phyloP scores from a whole-genome alignment of 2,888 invertebrate species.

The Morpho deidamia region DNA sequence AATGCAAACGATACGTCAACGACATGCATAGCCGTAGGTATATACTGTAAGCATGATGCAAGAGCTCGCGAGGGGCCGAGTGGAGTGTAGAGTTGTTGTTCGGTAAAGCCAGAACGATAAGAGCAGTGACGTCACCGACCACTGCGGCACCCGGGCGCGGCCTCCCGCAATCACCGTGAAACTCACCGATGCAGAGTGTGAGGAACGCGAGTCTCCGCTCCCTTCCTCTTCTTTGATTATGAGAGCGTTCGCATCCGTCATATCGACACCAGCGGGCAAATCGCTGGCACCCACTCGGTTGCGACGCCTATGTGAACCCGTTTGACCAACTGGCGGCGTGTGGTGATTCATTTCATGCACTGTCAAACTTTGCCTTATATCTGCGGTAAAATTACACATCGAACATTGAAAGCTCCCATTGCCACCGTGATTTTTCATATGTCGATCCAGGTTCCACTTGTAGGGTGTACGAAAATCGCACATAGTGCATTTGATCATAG shows the following conservation, averaged over 20 bases:
- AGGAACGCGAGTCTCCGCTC: slow-evolving; percentile 70
- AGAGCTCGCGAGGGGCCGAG: slow-evolving; percentile 46
- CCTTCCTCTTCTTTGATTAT: slow-evolving; percentile 69
- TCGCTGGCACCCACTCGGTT: slow-evolving; percentile 88
- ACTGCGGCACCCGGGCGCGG: slow-evolving; percentile 42
- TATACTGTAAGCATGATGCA: slow-evolving; percentile 33
- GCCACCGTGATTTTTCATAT: slow-evolving; percentile 94
- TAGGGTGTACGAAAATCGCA: slow-evolving; percentile 96
- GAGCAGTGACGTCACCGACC: slow-evolving; percentile 56
- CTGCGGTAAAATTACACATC: slow-evolving; percentile 93
- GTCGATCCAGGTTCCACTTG: slow-evolving; percentile 95
- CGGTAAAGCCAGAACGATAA: slow-evolving; percentile 34
- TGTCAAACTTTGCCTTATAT: slow-evolving; percentile 94
- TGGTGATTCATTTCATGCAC: slow-evolving; percentile 96
- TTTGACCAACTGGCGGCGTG: slow-evolving; percentile 87
- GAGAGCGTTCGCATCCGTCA: slow-evolving; percentile 43
- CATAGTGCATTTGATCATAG: slow-evolving; percentile 94
- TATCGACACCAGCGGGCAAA: slow-evolving; percentile 51
- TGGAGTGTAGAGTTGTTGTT: slow-evolving; percentile 25
- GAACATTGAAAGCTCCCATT: slow-evolving; percentile 91
- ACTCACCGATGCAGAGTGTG: slow-evolving; percentile 67
- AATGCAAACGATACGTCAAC: slow-evolving; percentile 28
- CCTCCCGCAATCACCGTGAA: slow-evolving; percentile 39
- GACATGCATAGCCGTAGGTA: slow-evolving; percentile 28
- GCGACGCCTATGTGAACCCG: slow-evolving; percentile 77